Percentiles rank a stretch among this genome's conserved stretches.
Conservation (phyloP, 2,797 vertebrate genomes). For the Tadarida brasiliensis region DNA sequence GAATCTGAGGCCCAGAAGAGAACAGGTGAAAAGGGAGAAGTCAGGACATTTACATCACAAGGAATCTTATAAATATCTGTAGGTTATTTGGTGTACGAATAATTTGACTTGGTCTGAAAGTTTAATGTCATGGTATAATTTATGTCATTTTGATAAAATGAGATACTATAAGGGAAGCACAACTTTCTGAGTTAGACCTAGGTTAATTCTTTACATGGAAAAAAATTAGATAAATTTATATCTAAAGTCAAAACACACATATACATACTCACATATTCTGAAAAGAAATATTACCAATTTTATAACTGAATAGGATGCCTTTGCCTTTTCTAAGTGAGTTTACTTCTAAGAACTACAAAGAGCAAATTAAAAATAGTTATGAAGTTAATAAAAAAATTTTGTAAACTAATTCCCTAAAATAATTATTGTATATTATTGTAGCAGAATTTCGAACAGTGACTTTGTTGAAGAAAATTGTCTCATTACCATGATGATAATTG, state of each 20-base stretch:
- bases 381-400: not conserved
- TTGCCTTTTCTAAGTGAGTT: not conserved
- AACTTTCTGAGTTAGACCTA: not conserved
- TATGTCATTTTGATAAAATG: not conserved
- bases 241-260: not conserved
- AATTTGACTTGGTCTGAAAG: not conserved
- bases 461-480: constrained; percentile 49
- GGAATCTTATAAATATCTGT: not conserved
- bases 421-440: not conserved
- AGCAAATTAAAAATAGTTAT: not conserved
- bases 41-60: not conserved
- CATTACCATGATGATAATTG: constrained; percentile 58
- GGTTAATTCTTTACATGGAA: not conserved
- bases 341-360: not conserved
- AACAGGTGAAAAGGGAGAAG: not conserved
- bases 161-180: not conserved
- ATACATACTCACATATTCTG: not conserved
- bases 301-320: not conserved
- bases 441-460: constrained; percentile 56
- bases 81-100: not conserved
- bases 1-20: not conserved
- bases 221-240: not conserved
- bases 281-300: not conserved
- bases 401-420: constrained; percentile 20
- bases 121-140: not conserved